Evolutionary conservation across 2,888 invertebrate species (phyloP), one percentile per base, ranked within the genome.

Genomic region (Tenthredo amoena): DNA sequence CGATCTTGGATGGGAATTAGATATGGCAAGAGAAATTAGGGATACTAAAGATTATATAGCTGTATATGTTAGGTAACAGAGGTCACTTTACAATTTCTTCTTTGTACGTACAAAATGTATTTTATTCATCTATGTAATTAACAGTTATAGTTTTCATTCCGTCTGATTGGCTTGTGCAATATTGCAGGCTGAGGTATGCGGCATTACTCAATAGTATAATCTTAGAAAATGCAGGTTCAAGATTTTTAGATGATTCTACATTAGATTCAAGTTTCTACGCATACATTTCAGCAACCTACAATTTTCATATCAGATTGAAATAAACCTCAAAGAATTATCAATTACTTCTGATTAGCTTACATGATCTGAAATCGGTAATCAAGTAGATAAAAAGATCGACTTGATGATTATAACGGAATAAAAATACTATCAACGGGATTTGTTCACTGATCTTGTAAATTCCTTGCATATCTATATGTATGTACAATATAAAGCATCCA

Each of bases 21-120:
- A 93, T n/a, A 92, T 93, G 31, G 94, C 93, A 81, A 95, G 95
- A 89, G 95, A 96, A 94, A 95, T 97, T 74, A 94, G 95, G 87
- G 92, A 94, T 86, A 96, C 95, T 68, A 94, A 94, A 87, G 96
- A 97, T 93, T 95, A 95, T 90, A 96, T 97, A 88, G 95, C 95
- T 31, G 94, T 96, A 68, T 97, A 97, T 92, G 91, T 89, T 47
- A 94, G 90, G 87, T 83, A 72, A 71, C 18, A 37, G 15, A 34
- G 34, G 18, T 18, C 18, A 37, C 34, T 18, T 10, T 26, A 71
- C 15, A 31, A 50, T 50, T 50, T n/a, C 50, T 50, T 6, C 5
- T 50, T n/a, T 10, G 7, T n/a, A 55, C 7, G 55, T 55, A 55
- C 0, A 55, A 55, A 55, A 55, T 55, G 7, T 55, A 55, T n/a